Percentiles rank a stretch among this genome's conserved stretches.
These are phyloP conservation scores for Drosophila busckii DNA, from an alignment of 1,140 invertebrate genomes.

Conservation along the genomic window DNA sequence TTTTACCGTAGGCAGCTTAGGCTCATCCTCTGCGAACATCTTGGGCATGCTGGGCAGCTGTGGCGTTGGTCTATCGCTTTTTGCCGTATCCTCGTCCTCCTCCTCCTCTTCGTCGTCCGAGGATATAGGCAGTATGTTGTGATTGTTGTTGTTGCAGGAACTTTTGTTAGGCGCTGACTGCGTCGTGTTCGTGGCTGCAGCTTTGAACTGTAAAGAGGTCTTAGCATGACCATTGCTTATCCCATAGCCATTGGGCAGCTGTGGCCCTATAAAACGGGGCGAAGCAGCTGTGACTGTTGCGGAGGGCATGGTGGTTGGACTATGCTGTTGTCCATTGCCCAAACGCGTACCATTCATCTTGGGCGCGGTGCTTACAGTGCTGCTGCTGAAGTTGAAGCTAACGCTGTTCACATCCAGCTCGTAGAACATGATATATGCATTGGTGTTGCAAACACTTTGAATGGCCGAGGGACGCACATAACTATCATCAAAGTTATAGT, in stretches of 20 bases:
- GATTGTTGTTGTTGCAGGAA: slow-evolving; percentile 55
- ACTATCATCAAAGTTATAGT: slow-evolving; percentile 89
- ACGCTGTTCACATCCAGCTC: slow-evolving; percentile 81
- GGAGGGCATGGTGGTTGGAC: neutral
- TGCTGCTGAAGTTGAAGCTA: neutral
- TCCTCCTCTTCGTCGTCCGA: slow-evolving; percentile 55
- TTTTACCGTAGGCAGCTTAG: slow-evolving; percentile 43
- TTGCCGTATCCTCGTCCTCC: slow-evolving; percentile 44
- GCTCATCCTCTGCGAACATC: slow-evolving; percentile 46
- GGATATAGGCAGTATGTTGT: slow-evolving; percentile 63
- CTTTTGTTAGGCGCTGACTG: slow-evolving; percentile 60
- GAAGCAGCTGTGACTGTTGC: slow-evolving; percentile 6
- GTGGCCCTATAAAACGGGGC: slow-evolving; percentile 62
- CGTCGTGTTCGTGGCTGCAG: slow-evolving; percentile 40
- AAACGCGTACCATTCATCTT: slow-evolving; percentile 57
- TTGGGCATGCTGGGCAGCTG: slow-evolving; percentile 65
- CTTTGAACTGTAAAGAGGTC: slow-evolving; percentile 45
- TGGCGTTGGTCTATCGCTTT: slow-evolving; percentile 35
- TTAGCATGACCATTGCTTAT: slow-evolving; percentile 46
- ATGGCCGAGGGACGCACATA: slow-evolving; percentile 87
- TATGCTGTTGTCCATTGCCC: slow-evolving; percentile 41
- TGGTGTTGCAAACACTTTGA: slow-evolving; percentile 87
- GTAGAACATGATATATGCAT: slow-evolving; percentile 95
- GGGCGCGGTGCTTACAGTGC: neutral
- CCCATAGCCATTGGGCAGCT: slow-evolving; percentile 56